Evolutionary conservation across 2,113 vertebrate species (phyloP).

Genomic region (Tragulus kanchil): DNA sequence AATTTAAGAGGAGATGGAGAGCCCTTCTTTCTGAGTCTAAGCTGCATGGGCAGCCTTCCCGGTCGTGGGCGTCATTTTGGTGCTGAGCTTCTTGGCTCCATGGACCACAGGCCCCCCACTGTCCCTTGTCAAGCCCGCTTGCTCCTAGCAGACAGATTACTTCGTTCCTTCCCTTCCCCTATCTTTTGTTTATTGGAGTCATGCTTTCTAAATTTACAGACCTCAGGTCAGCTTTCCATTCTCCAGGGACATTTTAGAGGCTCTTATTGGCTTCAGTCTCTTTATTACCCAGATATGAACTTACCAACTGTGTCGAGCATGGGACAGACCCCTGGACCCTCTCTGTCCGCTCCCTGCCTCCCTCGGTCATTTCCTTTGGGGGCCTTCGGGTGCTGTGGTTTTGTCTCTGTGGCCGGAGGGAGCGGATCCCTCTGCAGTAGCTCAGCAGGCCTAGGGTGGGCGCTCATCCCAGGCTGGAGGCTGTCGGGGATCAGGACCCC

Average conservation of each 20-base stretch:
- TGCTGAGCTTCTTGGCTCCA: neutral
- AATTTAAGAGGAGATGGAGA: neutral
- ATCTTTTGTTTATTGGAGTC: neutral
- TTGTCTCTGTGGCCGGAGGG: neutral
- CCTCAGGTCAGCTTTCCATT: neutral
- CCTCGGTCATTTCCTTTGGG: neutral
- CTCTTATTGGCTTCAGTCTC: neutral
- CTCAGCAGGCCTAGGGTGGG: neutral
- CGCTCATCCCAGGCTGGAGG: neutral
- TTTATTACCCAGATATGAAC: neutral
- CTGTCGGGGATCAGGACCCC: neutral
- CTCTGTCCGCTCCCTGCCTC: neutral
- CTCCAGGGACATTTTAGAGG: neutral
- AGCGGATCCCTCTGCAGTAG: no score
- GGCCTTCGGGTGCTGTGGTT: neutral
- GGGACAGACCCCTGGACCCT: neutral
- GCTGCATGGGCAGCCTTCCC: neutral
- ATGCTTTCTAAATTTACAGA: neutral
- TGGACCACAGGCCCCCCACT: no score
- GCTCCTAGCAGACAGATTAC: neutral
- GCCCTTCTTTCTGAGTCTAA: neutral
- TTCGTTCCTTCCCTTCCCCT: neutral
- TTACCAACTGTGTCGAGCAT: neutral
- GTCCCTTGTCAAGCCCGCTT: neutral
- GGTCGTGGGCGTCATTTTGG: neutral